These are phyloP conservation scores for Enteromius anoplus DNA, from an alignment of 2,797 vertebrate species.

Conservation along the genomic window DNA sequence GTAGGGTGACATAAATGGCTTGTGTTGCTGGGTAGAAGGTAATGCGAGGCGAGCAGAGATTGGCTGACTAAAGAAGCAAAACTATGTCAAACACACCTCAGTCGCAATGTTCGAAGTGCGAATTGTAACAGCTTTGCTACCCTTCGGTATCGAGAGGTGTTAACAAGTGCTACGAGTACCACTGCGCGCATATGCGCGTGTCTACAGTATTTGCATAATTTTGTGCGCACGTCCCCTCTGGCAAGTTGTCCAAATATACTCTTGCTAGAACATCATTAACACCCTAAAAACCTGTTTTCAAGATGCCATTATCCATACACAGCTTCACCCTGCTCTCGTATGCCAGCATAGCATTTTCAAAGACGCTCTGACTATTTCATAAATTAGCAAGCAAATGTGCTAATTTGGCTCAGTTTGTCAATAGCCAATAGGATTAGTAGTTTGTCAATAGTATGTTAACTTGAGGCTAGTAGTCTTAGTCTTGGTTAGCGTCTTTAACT, in stretches of 20 bases:
- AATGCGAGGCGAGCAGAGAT: constrained; percentile 33
- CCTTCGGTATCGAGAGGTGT: constrained; percentile 40
- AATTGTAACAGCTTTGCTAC: constrained; percentile 51
- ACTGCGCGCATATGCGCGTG: constrained; percentile 33
- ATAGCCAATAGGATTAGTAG: neutral
- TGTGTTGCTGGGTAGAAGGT: constrained; percentile 51
- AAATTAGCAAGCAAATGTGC: neutral
- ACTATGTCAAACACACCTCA: constrained; percentile 58
- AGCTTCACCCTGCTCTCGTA: neutral
- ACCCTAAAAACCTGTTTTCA: constrained; percentile 40
- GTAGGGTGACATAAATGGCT: constrained; percentile 42
- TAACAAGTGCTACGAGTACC: constrained; percentile 47
- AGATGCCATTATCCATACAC: constrained; percentile 26
- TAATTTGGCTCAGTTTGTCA: neutral
- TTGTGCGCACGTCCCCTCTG: constrained; percentile 32
- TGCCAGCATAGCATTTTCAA: neutral
- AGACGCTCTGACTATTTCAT: constrained; percentile 23
- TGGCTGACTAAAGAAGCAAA: constrained; percentile 49
- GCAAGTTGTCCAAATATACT: constrained; percentile 43
- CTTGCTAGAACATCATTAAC: constrained; percentile 45
- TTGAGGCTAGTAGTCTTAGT: neutral
- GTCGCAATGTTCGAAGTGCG: constrained; percentile 38
- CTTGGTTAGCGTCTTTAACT: constrained; percentile 46
- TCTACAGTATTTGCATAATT: constrained; percentile 51
- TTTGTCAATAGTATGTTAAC: neutral